Evolutionary conservation across 2,888 invertebrate genomes (phyloP).

Genomic region (Zaprionus obscuricornis): DNA sequence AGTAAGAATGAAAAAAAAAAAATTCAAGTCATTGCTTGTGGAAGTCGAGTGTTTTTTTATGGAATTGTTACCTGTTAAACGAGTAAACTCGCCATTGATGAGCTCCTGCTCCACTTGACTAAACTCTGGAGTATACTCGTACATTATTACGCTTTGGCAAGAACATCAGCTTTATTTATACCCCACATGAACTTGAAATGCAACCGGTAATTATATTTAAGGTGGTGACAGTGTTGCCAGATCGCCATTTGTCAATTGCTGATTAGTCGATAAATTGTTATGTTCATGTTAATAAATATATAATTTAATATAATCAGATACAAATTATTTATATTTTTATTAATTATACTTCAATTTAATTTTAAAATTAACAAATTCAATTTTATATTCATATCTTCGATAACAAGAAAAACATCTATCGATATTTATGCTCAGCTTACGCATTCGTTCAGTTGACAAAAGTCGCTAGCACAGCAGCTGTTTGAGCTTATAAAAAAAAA

Average conservation of each 20-base stretch:
- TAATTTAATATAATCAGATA: neutral
- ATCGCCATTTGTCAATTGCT: neutral
- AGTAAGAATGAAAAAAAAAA: too few relatives aligned
- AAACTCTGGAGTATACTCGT: conserved; percentile 56
- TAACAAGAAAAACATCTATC: too few relatives aligned
- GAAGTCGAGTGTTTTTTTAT: too few relatives aligned
- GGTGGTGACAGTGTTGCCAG: neutral
- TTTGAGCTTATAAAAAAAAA: too few relatives aligned
- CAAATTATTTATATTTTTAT: too few relatives aligned
- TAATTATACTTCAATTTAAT: too few relatives aligned
- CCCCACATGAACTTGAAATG: neutral
- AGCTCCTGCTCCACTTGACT: conserved; percentile 49
- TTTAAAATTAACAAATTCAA: too few relatives aligned
- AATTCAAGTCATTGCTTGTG: too few relatives aligned
- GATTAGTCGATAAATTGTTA: neutral
- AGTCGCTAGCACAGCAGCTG: too few relatives aligned
- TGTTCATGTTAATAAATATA: neutral
- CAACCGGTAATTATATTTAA: conserved; percentile 29
- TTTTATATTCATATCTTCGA: too few relatives aligned
- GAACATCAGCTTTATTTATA: conserved; percentile 20
- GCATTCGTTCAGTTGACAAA: too few relatives aligned
- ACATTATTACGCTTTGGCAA: conserved; percentile 23
- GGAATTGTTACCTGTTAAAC: conserved; percentile 61
- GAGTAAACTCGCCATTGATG: conserved; percentile 68
- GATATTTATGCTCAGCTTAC: too few relatives aligned